These are phyloP conservation scores for Drosophila austrosaltans DNA, from an alignment of 2,888 invertebrate genomes.

Conservation along the genomic window DNA sequence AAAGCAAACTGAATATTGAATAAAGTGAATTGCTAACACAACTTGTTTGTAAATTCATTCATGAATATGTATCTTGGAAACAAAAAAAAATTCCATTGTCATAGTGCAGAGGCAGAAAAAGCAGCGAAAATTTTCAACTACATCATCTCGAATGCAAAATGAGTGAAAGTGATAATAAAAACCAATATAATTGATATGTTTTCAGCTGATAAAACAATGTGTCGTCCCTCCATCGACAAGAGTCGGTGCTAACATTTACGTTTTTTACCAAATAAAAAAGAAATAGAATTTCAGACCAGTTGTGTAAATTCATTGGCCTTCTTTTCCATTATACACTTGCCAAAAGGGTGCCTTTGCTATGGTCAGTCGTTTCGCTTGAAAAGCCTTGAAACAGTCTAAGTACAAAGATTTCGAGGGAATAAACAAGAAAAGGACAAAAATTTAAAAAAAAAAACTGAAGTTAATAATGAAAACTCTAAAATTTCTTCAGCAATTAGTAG, in stretches of 20 bases:
- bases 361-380: background rate
- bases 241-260: background rate
- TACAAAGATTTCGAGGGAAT: too few relatives aligned
- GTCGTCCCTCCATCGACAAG: background rate
- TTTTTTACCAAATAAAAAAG: background rate
- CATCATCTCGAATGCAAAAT: slow-evolving; percentile 12
- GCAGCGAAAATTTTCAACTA: background rate
- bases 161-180: slow-evolving; percentile 7
- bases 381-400: too few relatives aligned
- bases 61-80: background rate
- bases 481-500: too few relatives aligned
- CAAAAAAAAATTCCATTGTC: slow-evolving; percentile 10
- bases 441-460: too few relatives aligned
- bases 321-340: slow-evolving; percentile 1
- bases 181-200: slow-evolving; percentile 20
- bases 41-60: background rate
- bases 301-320: slow-evolving; percentile 1
- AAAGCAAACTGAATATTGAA: too few relatives aligned
- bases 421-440: too few relatives aligned
- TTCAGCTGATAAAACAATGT: slow-evolving; percentile 13
- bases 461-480: too few relatives aligned
- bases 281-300: slow-evolving; percentile 3
- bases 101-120: background rate
- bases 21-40: too few relatives aligned
- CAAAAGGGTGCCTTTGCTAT: background rate